A percentile compares a stretch with the other conserved stretches of the same genome.
Conservation (phyloP, 2,888 invertebrate genomes). For the Cotesia congregata region DNA sequence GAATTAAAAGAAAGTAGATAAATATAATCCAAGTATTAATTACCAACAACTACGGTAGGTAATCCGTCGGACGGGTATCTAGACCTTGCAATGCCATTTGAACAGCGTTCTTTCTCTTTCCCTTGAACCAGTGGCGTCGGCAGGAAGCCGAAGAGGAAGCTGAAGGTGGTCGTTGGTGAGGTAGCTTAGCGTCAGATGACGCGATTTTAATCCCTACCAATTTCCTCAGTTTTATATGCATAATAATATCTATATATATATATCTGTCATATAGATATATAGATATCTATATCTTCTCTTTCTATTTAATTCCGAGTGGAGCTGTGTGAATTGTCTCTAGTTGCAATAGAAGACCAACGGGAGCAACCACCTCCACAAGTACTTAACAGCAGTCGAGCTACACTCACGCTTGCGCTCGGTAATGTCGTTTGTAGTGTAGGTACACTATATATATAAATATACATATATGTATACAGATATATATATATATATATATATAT, state of each 20-base stretch:
- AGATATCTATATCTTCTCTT: background rate
- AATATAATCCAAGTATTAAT: slow-evolving; percentile 9
- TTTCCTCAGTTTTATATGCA: background rate
- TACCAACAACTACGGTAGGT: slow-evolving; percentile 20
- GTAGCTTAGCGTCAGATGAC: slow-evolving; percentile 23
- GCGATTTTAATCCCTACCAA: slow-evolving; percentile 13
- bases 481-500: too few relatives aligned
- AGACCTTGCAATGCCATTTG: slow-evolving; percentile 67
- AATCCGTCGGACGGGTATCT: slow-evolving; percentile 50
- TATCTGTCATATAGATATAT: background rate
- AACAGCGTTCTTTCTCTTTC: slow-evolving; percentile 52
- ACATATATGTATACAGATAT: too few relatives aligned
- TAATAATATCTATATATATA: background rate
- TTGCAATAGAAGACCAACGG: slow-evolving; percentile 40
- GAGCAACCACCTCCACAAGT: slow-evolving; percentile 24
- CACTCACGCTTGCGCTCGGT: slow-evolving; percentile 14
- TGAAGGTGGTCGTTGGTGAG: slow-evolving; percentile 20
- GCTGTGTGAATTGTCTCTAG: background rate
- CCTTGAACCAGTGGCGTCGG: slow-evolving; percentile 34
- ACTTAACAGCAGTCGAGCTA: background rate
- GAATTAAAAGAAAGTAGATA: background rate
- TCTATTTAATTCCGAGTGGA: background rate
- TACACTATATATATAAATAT: too few relatives aligned
- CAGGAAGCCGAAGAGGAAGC: slow-evolving; percentile 19
- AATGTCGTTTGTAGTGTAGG: slow-evolving; percentile 14